Percentiles rank a stretch among this genome's conserved stretches.
Conservation (phyloP, 1,140 invertebrate genomes). For the Medauroidea extradentata region DNA sequence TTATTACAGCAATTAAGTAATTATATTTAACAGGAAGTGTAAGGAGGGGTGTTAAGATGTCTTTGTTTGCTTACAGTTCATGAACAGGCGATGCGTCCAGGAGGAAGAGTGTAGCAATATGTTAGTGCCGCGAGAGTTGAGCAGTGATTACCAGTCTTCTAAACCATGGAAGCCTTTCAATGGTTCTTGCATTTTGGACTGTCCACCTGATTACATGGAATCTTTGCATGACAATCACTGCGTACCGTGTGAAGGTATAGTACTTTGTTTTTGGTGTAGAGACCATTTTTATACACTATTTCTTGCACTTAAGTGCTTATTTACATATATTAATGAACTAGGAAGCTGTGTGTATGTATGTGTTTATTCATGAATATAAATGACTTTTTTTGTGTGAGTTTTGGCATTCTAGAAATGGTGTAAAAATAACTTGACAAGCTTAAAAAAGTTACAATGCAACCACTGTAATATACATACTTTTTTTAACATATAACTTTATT, state of each 20-base stretch:
- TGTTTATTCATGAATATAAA: too few species aligned
- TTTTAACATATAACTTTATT: too few species aligned
- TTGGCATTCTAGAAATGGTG: too few species aligned
- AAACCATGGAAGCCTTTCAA: slow-evolving; percentile 56
- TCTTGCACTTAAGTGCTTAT: too few species aligned
- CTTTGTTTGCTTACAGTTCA: slow-evolving; percentile 49
- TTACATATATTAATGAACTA: too few species aligned
- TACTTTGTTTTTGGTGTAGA: too few species aligned
- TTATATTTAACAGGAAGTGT: neutral
- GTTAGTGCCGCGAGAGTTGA: slow-evolving; percentile 47
- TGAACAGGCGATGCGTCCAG: slow-evolving; percentile 69
- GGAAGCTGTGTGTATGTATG: too few species aligned
- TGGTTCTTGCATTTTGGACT: slow-evolving; percentile 64
- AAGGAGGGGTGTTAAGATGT: neutral
- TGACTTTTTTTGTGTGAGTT: too few species aligned
- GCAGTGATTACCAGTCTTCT: slow-evolving; percentile 23
- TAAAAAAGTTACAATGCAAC: too few species aligned
- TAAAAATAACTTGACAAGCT: too few species aligned
- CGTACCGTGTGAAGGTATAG: neutral
- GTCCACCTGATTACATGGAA: slow-evolving; percentile 67
- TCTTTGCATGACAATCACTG: slow-evolving; percentile 2
- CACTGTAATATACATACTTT: too few species aligned
- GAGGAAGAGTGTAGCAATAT: slow-evolving; percentile 65
- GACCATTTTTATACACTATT: too few species aligned
- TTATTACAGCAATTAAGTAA: neutral